Evolutionary conservation across 2,113 vertebrate species (phyloP).

Genomic region (Hippotragus niger): DNA sequence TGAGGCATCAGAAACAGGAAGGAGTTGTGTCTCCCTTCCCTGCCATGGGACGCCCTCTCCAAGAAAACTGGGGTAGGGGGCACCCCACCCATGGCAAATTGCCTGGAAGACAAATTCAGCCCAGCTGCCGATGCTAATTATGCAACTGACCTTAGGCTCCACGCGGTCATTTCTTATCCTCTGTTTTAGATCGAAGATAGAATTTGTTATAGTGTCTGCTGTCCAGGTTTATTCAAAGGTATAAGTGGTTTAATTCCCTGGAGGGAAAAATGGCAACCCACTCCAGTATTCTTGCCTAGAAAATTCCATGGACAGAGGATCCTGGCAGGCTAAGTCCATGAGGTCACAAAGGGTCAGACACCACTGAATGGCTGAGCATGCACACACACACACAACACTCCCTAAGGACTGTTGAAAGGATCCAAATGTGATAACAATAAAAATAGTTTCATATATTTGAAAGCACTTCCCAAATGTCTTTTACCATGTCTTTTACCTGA

Average conservation of each 20-base stretch:
- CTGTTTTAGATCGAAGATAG: background rate
- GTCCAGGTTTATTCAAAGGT: accelerated
- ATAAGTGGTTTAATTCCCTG: background rate
- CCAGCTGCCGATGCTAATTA: accelerated
- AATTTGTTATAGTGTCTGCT: accelerated
- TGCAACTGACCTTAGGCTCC: background rate
- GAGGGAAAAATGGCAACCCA: background rate
- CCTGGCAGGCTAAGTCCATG: background rate
- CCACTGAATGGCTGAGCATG: background rate
- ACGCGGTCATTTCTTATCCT: background rate
- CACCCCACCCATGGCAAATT: accelerated
- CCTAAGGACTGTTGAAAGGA: background rate
- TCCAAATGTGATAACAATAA: background rate
- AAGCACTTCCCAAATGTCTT: background rate
- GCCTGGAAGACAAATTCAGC: background rate
- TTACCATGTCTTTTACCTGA: background rate
- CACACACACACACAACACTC: background rate
- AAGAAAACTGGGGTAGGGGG: background rate
- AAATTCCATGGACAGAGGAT: background rate
- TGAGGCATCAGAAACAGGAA: accelerated
- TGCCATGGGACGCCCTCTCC: accelerated
- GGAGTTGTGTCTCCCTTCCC: accelerated
- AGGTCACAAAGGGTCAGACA: background rate
- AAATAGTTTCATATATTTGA: background rate
- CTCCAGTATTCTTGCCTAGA: background rate